Evolutionary conservation across 2,888 invertebrate species (phyloP), one percentile per base, ranked within the genome.

Genomic region (Cerceris rybyensis): DNA sequence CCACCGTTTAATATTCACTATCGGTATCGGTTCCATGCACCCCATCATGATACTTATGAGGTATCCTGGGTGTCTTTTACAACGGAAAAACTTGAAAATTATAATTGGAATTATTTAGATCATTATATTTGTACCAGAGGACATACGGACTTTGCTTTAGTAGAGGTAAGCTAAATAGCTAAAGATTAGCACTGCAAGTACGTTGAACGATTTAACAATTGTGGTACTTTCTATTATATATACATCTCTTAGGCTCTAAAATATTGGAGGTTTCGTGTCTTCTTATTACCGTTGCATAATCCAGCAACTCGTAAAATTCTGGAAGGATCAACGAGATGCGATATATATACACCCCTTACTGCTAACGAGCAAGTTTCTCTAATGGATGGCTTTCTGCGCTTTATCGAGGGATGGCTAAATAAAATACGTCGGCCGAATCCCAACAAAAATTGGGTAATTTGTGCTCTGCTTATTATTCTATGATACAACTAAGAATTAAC

Each of bases 81-180:
- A 0, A 98, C 98, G 0, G 98, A 99, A 93, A 98, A 98, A 90
- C 93, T 98, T 68, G 99, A 99, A 93, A 98, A 97, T 86, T 99
- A 97, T 91, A 98, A 98, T 93, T 99, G 99, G 99, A 99, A 98
- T 93, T 98, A 98, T 90, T 95, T 99, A 93, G 99, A 99, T 93
- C 97, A 98, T 92, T 99, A 98, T 91, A 98, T 99, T 81, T 98
- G 98, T 90, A 98, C 98, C 0, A 94, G 98, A 76, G 98, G 98
- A 0, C 98, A 98, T 90, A 97, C 97, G 0, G 98, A 98, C 91
- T 98, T 98, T 93, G 94, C 96, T 43, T 93, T 98, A 42, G 96
- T 96, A 79, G 98, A 98, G 94, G 98, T 98, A 92, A 91, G 70
- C 61, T 54, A 16, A 28, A 42, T 14, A 67, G 16, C 14, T 55